Evolutionary conservation across 2,797 vertebrate genomes (phyloP), one percentile per base, ranked within the genome.

Genomic region (Oreochromis mossambicus): DNA sequence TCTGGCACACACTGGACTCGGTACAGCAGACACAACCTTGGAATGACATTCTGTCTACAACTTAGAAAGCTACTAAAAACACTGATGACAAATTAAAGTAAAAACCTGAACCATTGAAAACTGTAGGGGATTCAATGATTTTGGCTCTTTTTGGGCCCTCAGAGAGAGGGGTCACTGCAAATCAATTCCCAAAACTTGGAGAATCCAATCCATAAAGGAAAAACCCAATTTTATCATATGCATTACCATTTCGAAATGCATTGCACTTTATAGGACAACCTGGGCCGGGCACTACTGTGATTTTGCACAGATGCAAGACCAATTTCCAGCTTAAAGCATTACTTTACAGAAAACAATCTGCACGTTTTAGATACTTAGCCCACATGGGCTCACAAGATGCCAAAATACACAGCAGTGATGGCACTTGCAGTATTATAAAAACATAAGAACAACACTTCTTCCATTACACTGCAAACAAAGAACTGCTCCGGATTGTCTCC

Each of bases 401-500:
- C 70, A 75, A 75, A 75, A 50, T 50, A 75, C 17, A 75, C 70
- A 50, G 1, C 70, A 32, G 43, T 50, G 43, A 50, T 75, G 70
- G 17, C 26, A 75, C 26, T 48, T 73, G 26, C 68, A 48, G 68
- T 19, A 26, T 48, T 19, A 48, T 2, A 50, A 73, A 50, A 68
- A 15, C 48, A 26, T 9, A 77, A 38, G 73, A 76, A n/a, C 29
- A 50, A 54, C 17, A 19, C 52, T 29, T 46, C 52, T 56, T 26
- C 15, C 21, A n/a, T 58, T 78, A 78, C 77, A 13, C 15, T 58
- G 54, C 38, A 78, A 78, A 78, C 38, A 58, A 78, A 58, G 36
- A n/a, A 6, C 5, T 56, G 11, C 38, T 78, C 54, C 50, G 70
- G 43, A 50, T 48, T 13, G 17, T 50, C 70, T 75, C 43, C 7